phyloP scores from a whole-genome alignment of 2,888 invertebrate species.

The Cerceris ruficornis region DNA sequence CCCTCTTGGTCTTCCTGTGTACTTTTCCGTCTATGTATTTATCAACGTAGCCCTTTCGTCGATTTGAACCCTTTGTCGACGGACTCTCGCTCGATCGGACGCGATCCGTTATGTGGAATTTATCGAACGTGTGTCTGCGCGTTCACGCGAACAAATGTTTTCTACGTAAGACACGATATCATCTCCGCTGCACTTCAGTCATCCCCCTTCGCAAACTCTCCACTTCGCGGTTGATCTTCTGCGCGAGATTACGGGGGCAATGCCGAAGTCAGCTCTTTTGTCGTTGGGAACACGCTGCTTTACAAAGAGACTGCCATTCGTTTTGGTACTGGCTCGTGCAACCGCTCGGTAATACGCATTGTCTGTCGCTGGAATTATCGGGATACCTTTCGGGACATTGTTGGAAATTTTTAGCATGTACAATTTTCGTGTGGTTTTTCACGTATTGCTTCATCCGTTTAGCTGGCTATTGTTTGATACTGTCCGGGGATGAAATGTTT shows the following conservation, averaged over 20 bases:
- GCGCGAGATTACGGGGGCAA: conserved; percentile 23
- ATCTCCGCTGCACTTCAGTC: conserved; percentile 22
- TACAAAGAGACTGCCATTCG: neutral
- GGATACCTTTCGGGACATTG: no score
- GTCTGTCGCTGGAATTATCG: neutral
- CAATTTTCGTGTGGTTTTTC: no score
- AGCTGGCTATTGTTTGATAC: no score
- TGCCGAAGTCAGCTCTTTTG: conserved; percentile 8
- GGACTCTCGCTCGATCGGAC: conserved; percentile 27
- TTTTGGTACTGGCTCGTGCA: neutral
- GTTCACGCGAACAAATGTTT: conserved; percentile 50
- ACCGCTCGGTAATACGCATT: neutral
- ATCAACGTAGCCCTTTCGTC: conserved; percentile 43
- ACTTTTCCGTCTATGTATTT: conserved; percentile 44
- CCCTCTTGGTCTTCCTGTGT: conserved; percentile 2
- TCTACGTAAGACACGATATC: conserved; percentile 33
- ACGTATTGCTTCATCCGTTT: no score
- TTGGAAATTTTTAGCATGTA: no score
- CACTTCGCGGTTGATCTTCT: conserved; percentile 19
- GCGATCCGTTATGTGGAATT: conserved; percentile 59
- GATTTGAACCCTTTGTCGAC: conserved; percentile 35
- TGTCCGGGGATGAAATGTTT: no score
- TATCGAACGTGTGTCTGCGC: conserved; percentile 55
- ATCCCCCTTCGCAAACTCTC: conserved; percentile 5
- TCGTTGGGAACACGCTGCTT: neutral